Percentiles rank a stretch among this genome's conserved stretches.
These are phyloP conservation scores for Coenonympha glycerion DNA, from an alignment of 2,888 invertebrate genomes.

Conservation along the genomic window DNA sequence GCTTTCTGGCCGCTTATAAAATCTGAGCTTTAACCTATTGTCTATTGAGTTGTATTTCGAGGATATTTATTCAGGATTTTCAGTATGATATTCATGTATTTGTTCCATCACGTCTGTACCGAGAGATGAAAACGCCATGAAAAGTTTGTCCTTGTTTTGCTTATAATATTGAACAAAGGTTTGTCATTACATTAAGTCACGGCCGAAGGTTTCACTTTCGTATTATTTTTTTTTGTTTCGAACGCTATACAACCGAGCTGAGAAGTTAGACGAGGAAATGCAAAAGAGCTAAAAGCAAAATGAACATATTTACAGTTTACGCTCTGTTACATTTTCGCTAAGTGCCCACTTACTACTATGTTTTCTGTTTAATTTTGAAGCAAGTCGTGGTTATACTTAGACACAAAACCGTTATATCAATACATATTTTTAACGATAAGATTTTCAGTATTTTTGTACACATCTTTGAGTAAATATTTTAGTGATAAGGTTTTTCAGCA, in stretches of 20 bases:
- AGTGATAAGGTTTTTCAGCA: no score
- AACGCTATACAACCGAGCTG: constrained; percentile 12
- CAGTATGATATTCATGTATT: constrained; percentile 73
- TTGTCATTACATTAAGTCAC: constrained; percentile 61
- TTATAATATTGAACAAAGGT: constrained; percentile 46
- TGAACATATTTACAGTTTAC: constrained; percentile 11
- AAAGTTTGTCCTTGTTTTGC: constrained; percentile 58
- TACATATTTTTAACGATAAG: no score
- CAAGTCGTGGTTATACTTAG: not conserved
- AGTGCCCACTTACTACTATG: constrained; percentile 2
- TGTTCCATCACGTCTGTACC: constrained; percentile 68
- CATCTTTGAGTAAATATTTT: no score
- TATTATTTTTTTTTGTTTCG: constrained; percentile 7
- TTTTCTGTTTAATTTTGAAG: constrained; percentile 5
- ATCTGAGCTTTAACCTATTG: constrained; percentile 50
- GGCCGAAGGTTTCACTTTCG: constrained; percentile 29
- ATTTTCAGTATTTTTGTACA: no score
- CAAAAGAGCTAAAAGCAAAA: constrained; percentile 11
- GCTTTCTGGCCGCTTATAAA: constrained; percentile 52
- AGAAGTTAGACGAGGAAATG: constrained; percentile 6
- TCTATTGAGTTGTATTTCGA: constrained; percentile 51
- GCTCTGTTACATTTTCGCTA: constrained; percentile 3
- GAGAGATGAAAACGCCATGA: constrained; percentile 70
- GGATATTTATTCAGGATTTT: constrained; percentile 55
- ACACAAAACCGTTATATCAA: not conserved